phyloP scores from a whole-genome alignment of 2,888 invertebrate species.

The Opisthograptis luteolata region DNA sequence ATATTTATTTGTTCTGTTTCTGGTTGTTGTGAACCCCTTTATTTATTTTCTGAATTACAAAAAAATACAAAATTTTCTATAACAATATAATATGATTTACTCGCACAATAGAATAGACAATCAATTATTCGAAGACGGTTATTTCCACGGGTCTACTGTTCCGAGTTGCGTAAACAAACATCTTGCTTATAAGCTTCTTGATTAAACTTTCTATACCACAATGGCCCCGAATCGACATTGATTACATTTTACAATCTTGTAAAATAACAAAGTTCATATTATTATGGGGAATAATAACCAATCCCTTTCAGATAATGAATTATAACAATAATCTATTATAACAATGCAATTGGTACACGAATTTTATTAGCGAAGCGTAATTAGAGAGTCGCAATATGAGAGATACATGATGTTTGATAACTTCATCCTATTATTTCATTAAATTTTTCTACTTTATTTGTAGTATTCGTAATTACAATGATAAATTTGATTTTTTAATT shows the following conservation, averaged over 20 bases:
- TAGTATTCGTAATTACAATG: no score
- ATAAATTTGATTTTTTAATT: no score
- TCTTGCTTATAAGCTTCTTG: conserved; percentile 27
- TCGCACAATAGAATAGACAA: conserved; percentile 27
- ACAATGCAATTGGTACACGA: conserved; percentile 22
- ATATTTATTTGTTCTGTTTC: no score
- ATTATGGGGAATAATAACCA: conserved; percentile 23
- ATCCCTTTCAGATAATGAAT: conserved; percentile 27
- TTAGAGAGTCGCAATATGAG: conserved; percentile 16
- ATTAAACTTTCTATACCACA: conserved; percentile 35
- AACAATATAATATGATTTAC: no score
- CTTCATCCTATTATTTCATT: no score
- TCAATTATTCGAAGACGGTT: conserved; percentile 28
- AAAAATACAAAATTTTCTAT: no score
- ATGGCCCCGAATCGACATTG: conserved; percentile 29
- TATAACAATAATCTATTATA: conserved; percentile 23
- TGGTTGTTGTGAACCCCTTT: no score
- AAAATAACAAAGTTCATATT: conserved; percentile 29
- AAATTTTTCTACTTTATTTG: no score
- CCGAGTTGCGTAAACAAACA: conserved; percentile 33
- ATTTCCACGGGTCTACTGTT: conserved; percentile 26
- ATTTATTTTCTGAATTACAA: no score
- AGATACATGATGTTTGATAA: no score
- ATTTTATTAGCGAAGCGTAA: conserved; percentile 17
- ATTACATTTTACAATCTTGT: conserved; percentile 36